Evolutionary conservation across 2,888 invertebrate species (phyloP).

Genomic region (Subacronicta megacephala): DNA sequence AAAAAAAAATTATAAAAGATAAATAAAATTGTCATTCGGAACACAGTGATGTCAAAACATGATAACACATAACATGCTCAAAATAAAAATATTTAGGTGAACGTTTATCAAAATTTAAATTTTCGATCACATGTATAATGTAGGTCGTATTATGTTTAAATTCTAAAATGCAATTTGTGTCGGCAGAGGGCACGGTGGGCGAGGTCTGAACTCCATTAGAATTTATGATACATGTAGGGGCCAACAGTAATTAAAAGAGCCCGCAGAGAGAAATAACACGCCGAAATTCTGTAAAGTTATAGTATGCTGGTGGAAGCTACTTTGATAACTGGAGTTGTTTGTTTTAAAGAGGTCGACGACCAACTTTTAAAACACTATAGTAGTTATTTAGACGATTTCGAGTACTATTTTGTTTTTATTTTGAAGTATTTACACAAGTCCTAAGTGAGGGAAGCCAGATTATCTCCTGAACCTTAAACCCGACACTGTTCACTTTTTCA

Average conservation of each 20-base stretch:
- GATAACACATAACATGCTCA: conserved; percentile 22
- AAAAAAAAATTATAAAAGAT: conserved; percentile 1
- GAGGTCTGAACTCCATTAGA: conserved; percentile 78
- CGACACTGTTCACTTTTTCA: no score
- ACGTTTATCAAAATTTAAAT: conserved; percentile 51
- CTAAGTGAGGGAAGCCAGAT: no score
- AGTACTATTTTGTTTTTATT: no score
- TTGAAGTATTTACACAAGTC: no score
- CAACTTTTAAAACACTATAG: conserved; percentile 27
- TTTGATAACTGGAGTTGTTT: conserved; percentile 64
- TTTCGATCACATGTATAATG: conserved; percentile 53
- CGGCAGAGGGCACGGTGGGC: conserved; percentile 56
- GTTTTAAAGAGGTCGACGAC: conserved; percentile 58
- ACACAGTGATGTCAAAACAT: conserved; percentile 3
- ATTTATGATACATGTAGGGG: conserved; percentile 85
- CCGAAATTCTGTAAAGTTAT: conserved; percentile 66
- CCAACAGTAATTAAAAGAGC: conserved; percentile 84
- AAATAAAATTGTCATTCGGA: conserved; percentile 8
- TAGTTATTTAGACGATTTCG: conserved; percentile 12
- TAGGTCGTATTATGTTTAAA: conserved; percentile 66
- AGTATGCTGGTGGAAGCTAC: conserved; percentile 60
- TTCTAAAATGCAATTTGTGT: conserved; percentile 81
- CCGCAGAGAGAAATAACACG: conserved; percentile 79
- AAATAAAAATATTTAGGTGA: conserved; percentile 49
- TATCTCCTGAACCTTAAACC: no score